Evolutionary conservation across 2,797 vertebrate genomes (phyloP).

Genomic region (Tiaroga cobitis): DNA sequence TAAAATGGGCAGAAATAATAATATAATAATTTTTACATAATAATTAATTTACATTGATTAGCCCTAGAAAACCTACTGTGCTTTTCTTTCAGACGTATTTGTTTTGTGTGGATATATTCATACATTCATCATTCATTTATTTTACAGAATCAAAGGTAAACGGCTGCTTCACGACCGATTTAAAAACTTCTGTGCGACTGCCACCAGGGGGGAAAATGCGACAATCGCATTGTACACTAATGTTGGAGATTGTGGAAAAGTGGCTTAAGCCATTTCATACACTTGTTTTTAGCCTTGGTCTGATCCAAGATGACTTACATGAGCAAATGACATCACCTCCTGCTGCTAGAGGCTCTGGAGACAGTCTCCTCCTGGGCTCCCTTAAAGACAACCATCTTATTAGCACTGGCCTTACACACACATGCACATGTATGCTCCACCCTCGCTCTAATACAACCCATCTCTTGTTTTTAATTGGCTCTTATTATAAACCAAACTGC

Average conservation of each 20-base stretch:
- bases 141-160: neutral
- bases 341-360: conserved; percentile 3
- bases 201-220: neutral
- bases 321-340: conserved; percentile 23
- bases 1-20: neutral
- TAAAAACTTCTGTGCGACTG: neutral
- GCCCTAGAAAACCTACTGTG: neutral
- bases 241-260: neutral
- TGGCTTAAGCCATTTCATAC: neutral
- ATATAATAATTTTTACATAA: neutral
- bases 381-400: conserved; percentile 39
- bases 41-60: neutral
- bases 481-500: conserved; percentile 59
- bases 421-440: neutral
- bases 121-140: neutral
- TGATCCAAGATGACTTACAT: conserved; percentile 2
- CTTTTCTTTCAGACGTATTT: neutral
- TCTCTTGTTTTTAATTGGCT: conserved; percentile 60
- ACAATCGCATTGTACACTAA: neutral
- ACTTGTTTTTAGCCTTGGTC: conserved; percentile 29
- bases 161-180: neutral
- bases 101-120: neutral
- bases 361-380: neutral
- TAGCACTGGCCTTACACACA: conserved; percentile 20
- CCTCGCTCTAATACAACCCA: conserved; percentile 41